Evolutionary conservation across 2,888 invertebrate genomes (phyloP).

Genomic region (Aspidapion aeneum): DNA sequence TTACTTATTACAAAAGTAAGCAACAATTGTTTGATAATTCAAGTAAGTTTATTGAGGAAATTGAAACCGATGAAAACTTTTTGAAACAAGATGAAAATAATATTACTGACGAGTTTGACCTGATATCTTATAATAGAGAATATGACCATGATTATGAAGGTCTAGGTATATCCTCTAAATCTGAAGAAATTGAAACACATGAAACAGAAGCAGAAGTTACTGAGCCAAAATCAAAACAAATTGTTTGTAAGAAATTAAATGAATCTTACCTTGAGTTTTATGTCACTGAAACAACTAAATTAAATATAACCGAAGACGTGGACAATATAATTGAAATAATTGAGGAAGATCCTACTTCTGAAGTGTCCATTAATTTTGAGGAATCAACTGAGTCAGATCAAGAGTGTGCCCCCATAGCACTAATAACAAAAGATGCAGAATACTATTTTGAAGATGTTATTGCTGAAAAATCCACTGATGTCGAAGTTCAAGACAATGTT

Average conservation of each 20-base stretch:
- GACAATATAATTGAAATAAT: background rate
- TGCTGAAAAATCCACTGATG: too few relatives aligned
- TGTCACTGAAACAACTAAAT: background rate
- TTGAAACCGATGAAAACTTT: background rate
- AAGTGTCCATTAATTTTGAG: background rate
- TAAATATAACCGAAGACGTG: background rate
- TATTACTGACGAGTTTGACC: too few relatives aligned
- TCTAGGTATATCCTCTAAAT: background rate
- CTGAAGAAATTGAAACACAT: background rate
- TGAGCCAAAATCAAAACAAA: background rate
- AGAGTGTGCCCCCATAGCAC: background rate
- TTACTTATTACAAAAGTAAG: conserved; percentile 12
- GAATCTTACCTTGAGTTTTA: background rate
- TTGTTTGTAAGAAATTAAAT: background rate
- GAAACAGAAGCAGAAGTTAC: background rate
- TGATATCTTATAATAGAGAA: too few relatives aligned
- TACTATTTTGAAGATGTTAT: too few relatives aligned
- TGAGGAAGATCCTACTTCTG: background rate
- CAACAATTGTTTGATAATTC: background rate
- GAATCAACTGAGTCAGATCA: background rate
- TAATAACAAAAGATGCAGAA: too few relatives aligned
- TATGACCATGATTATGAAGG: background rate
- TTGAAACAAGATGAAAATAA: background rate
- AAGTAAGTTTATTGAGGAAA: background rate
- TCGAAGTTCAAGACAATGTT: too few relatives aligned